A percentile compares a stretch with the other conserved stretches of the same genome.
Conservation (phyloP, 2,888 invertebrate genomes). For the Drosophila anomelani region DNA sequence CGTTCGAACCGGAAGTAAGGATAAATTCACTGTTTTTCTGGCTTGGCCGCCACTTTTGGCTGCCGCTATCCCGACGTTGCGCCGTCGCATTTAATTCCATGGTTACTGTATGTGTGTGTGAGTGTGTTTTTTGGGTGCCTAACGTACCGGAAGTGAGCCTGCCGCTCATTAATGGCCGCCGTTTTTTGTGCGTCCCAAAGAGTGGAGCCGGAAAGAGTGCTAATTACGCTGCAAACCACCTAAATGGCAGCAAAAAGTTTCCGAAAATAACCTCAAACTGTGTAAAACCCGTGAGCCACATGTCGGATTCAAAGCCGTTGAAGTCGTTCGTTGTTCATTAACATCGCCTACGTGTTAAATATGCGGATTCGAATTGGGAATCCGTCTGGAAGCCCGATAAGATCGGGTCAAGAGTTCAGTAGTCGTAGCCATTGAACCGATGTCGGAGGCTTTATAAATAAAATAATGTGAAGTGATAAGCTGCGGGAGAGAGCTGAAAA, state of each 20-base stretch:
- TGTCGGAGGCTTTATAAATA: constrained; percentile 41
- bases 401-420: constrained; percentile 46
- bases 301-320: constrained; percentile 11
- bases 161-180: constrained; percentile 45
- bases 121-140: constrained; percentile 32
- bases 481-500: constrained; percentile 4
- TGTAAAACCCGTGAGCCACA: constrained; percentile 27
- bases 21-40: constrained; percentile 51
- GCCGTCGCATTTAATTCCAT: constrained; percentile 70
- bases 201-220: constrained; percentile 29
- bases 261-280: constrained; percentile 46
- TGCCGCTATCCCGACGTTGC: constrained; percentile 73
- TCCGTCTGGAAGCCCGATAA: constrained; percentile 35
- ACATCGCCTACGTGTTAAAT: constrained; percentile 41
- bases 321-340: constrained; percentile 17
- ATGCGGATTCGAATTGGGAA: constrained; percentile 10
- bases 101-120: constrained; percentile 12
- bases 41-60: constrained; percentile 14
- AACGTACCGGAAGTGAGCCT: constrained; percentile 70
- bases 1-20: constrained; percentile 74
- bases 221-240: constrained; percentile 10
- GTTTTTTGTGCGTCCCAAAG: constrained; percentile 14
- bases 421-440: constrained; percentile 31
- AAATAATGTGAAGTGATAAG: constrained; percentile 40
- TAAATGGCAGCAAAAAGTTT: constrained; percentile 18